A percentile compares a stretch with the other conserved stretches of the same genome.
Conservation (phyloP, 2,888 invertebrate species). For the Hydroisotoma schaefferi region DNA sequence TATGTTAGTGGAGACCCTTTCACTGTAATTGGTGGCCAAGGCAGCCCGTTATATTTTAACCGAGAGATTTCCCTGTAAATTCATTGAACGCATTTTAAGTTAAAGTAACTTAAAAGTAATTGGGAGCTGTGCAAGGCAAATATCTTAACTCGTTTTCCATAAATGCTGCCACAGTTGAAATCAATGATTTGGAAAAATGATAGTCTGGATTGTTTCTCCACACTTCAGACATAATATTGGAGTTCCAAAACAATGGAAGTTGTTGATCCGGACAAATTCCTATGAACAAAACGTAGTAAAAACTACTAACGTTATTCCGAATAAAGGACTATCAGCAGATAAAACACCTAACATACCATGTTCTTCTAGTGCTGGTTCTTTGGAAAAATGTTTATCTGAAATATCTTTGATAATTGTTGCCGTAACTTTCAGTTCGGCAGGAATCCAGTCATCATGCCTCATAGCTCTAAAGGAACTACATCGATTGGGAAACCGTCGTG, state of each 20-base stretch:
- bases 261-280: constrained; percentile 28
- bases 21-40: constrained; percentile 38
- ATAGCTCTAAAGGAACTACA: constrained; percentile 29
- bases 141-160: constrained; percentile 38
- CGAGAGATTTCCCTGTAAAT: constrained; percentile 18
- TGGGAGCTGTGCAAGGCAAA: neutral
- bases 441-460: constrained; percentile 13
- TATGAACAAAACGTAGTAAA: too few relatives aligned
- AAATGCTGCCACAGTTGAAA: constrained; percentile 40
- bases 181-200: constrained; percentile 37
- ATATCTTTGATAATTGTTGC: constrained; percentile 21
- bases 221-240: constrained; percentile 42
- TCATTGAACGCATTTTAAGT: constrained; percentile 1
- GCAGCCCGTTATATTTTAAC: constrained; percentile 36
- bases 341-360: neutral
- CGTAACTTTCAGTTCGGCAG: constrained; percentile 29
- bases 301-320: too few relatives aligned
- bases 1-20: constrained; percentile 40
- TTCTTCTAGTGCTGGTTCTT: neutral
- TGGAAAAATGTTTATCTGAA: constrained; percentile 8
- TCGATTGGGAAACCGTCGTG: constrained; percentile 26
- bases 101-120: neutral
- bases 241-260: constrained; percentile 39
- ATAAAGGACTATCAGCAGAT: too few relatives aligned
- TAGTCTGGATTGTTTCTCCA: constrained; percentile 41